Evolutionary conservation across 2,113 vertebrate genomes (phyloP), one percentile per base, ranked within the genome.

Genomic region (Brachirus orientalis): DNA sequence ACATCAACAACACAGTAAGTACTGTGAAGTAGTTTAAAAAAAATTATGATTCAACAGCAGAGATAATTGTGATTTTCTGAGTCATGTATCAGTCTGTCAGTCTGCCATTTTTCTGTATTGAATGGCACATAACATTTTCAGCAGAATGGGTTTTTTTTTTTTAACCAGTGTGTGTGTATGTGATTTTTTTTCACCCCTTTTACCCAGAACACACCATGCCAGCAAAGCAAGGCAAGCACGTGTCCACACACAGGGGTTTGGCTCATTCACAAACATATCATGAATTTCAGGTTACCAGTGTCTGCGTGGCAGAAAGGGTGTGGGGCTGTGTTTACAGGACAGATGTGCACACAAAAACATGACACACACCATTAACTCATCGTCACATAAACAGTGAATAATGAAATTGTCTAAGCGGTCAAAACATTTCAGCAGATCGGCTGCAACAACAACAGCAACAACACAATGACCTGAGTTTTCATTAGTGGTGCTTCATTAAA

Each of bases 361-460:
- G 16, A 69, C 51, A 47, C 33, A 36, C 43, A 45, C 59, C 41
- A 75, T 77, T 75, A 13, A 77, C 68, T 79, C 79, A 77, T 61
- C 58, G 69, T 67, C 50, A 67, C 71, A 58, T 64, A 76, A 85
- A 79, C 67, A 75, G 54, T 83, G 79, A 88, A 89, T 86, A 77
- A 89, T 83, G 51, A 69, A 83, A 77, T 53, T 41, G 67, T 64
- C 28, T 53, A 41, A 62, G 44, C 63, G 45, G 45, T 44, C n/a
- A 19, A 52, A 52, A 40, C 68, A 59, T 63, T 52, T 45, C 40
- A 20, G 61, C 61, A 52, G n/a, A 45, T 69, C n/a, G n/a, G n/a
- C 45, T 22, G 43, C 33, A 45, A 46, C 48, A 77, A 77, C 47
- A 61, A 1, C 63, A 82, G 37, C 48, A 75, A 75, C 46, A 63